A percentile compares a stretch with the other conserved stretches of the same genome.
phyloP scores from a whole-genome alignment of 2,797 vertebrate species.

The Margarornis squamiger region DNA sequence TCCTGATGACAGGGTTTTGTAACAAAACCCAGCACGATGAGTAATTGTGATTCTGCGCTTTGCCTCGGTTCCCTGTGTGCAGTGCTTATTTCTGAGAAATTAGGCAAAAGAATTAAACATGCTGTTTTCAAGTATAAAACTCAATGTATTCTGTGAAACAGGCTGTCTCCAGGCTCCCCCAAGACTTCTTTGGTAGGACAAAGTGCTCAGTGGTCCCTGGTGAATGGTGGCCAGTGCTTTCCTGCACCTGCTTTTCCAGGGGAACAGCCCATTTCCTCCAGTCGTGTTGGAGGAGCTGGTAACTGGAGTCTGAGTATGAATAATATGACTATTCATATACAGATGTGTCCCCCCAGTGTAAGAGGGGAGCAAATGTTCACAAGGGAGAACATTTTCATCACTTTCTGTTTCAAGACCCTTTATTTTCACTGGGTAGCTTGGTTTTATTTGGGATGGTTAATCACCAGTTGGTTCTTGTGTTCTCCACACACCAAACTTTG shows the following conservation, averaged over 20 bases:
- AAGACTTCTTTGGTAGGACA: background rate
- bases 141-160: accelerated
- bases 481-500: background rate
- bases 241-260: background rate
- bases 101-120: background rate
- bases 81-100: background rate
- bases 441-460: background rate
- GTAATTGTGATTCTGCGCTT: background rate
- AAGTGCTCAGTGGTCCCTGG: background rate
- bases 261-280: background rate
- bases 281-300: background rate
- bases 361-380: background rate
- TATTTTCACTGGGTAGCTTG: background rate
- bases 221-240: background rate
- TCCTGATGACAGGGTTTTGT: background rate
- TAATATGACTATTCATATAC: background rate
- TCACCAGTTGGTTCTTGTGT: background rate
- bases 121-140: background rate
- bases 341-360: background rate
- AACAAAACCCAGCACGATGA: background rate
- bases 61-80: background rate
- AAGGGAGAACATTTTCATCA: background rate
- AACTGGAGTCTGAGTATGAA: background rate
- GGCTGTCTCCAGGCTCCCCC: background rate
- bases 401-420: background rate